Conservation (phyloP, 2,797 vertebrate species). For the Masticophis lateralis region DNA sequence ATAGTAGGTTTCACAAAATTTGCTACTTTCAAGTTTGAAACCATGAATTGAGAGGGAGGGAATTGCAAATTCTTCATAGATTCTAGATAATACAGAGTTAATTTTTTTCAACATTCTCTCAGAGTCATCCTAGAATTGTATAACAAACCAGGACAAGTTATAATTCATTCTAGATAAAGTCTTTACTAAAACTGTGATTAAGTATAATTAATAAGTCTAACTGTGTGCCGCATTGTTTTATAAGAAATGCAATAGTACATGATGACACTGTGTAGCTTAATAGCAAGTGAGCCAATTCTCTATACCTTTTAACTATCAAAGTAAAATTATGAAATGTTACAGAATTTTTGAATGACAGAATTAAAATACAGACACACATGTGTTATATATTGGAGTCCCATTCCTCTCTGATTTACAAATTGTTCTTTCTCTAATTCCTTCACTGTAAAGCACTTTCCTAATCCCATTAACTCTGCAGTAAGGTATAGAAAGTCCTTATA, state of each 20-base stretch:
- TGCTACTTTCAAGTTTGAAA: not conserved
- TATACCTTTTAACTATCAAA: not conserved
- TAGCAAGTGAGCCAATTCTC: not conserved
- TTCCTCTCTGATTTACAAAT: not conserved
- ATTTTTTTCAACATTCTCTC: not conserved
- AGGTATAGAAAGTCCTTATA: not conserved
- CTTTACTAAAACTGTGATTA: slow-evolving; percentile 14
- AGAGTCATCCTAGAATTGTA: not conserved
- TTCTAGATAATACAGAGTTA: not conserved
- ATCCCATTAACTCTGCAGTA: not conserved
- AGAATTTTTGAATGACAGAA: not conserved
- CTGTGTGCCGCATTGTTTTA: not conserved
- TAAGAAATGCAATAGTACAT: not conserved
- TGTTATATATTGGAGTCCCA: not conserved
- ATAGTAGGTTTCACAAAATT: not conserved
- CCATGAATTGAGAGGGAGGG: not conserved
- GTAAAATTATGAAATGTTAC: not conserved
- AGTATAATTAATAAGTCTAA: slow-evolving; percentile 6
- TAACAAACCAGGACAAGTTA: not conserved
- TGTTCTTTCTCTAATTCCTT: not conserved
- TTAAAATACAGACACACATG: not conserved
- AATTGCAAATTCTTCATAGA: not conserved
- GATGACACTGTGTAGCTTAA: not conserved
- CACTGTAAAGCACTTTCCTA: not conserved
- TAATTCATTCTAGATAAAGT: slow-evolving; percentile 14